Base-by-base conservation (phyloP, 2,113 vertebrate genomes). In the Galbula dea region DNA sequence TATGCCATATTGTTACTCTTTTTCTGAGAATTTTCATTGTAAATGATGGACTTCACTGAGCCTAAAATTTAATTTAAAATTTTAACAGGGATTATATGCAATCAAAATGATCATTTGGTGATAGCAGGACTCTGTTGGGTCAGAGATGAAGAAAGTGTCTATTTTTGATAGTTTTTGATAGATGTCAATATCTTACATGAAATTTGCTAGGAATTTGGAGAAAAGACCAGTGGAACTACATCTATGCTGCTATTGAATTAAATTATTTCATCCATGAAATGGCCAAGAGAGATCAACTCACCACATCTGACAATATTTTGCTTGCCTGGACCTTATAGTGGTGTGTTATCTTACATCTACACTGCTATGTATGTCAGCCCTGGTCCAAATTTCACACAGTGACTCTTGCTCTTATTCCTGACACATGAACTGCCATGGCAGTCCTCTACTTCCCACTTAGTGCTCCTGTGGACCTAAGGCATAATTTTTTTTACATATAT, bases 71-170 rank as follows among this genome's bases (percentile, higher is more conserved):
- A 86, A 95, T 95, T 75, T 55, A 48, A 66, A 90, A 46, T 65
- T 93, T 93, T 87, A 59, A 88, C 94, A 88, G 37, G 74, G 59
- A 83, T 86, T 91, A 92, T 83, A 74, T 93, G 84, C 59, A 95
- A 94, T 96, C 88, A 94, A 93, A 97, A 93, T 15, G 37, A 94
- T 95, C 26, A 91, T 94, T 94, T 96, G 67, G 75, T 95, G 89
- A 96, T 93, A 78, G 84, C 16, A 15, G 41, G 57, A 87, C 73
- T 90, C n/a, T 86, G 43, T 77, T 93, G 92, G 73, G 73, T 96
- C 81, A 95, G 73, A 96, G 85, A 92, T 91, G n/a, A 90, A 91
- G 92, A 96, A 96, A 92, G 78, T 86, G 87, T 90, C 72, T 93
- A 45, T 55, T 91, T 97, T 96, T 91, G 72, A 92, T 78, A 92